A percentile compares a stretch with the other conserved stretches of the same genome.
Conservation (phyloP, 2,888 invertebrate genomes). For the Aleiodes alternator region DNA sequence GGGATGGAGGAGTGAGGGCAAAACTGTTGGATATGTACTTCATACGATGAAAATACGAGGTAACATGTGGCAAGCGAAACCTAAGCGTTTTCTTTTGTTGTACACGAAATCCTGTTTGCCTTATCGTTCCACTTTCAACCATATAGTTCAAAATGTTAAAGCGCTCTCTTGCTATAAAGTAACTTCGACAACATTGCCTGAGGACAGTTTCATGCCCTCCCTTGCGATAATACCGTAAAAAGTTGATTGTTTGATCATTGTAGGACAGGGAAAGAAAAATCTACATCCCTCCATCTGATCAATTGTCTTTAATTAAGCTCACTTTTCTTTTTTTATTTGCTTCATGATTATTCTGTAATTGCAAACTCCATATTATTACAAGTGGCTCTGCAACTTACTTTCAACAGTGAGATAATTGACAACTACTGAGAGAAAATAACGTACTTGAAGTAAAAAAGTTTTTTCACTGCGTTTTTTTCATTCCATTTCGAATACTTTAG, state of each 20-base stretch:
- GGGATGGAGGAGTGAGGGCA: slow-evolving; percentile 31
- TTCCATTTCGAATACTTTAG: not conserved
- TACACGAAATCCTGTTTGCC: slow-evolving; percentile 73
- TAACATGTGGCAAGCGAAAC: slow-evolving; percentile 74
- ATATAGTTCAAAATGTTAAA: slow-evolving; percentile 36
- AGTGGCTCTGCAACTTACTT: slow-evolving; percentile 5
- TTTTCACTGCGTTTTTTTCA: not conserved
- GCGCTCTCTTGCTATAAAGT: slow-evolving; percentile 26
- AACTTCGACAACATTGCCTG: slow-evolving; percentile 33
- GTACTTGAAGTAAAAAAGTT: not conserved
- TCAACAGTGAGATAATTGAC: slow-evolving; percentile 3
- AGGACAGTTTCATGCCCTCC: slow-evolving; percentile 27
- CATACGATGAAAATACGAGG: slow-evolving; percentile 45
- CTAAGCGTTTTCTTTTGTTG: slow-evolving; percentile 71
- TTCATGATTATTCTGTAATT: not conserved
- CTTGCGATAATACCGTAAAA: slow-evolving; percentile 8
- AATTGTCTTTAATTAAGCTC: slow-evolving; percentile 31
- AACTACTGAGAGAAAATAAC: not conserved
- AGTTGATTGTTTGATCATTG: not conserved
- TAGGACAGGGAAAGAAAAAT: not conserved
- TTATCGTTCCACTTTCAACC: slow-evolving; percentile 63
- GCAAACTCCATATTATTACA: slow-evolving; percentile 6
- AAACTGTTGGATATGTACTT: slow-evolving; percentile 41
- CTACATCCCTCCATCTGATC: not conserved
- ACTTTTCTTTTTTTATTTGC: slow-evolving; percentile 14